Conservation (phyloP, 1,140 invertebrate genomes). For the Ctenoplectra terminalis region DNA sequence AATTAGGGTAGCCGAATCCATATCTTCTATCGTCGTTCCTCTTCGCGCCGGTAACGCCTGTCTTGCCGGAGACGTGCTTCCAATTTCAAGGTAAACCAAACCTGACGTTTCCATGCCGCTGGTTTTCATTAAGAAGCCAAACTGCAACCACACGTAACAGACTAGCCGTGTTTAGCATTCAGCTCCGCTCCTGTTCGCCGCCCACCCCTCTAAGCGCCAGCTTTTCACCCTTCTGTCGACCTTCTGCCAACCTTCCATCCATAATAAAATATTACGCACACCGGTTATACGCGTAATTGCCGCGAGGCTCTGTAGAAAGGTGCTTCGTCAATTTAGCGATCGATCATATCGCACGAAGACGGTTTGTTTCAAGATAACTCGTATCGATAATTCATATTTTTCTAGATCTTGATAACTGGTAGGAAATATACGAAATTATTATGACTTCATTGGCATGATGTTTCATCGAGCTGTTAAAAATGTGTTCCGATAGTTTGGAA, state of each 20-base stretch:
- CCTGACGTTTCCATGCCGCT: slow-evolving; percentile 68
- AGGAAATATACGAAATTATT: neutral
- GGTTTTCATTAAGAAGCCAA: slow-evolving; percentile 69
- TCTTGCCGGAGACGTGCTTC: slow-evolving; percentile 52
- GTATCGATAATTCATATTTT: neutral
- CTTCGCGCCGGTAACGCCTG: slow-evolving; percentile 18
- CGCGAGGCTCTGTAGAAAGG: too few relatives aligned
- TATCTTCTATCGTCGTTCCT: slow-evolving; percentile 29
- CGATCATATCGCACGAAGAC: neutral
- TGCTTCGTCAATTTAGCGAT: neutral
- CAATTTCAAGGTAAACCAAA: slow-evolving; percentile 68
- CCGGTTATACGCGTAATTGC: neutral
- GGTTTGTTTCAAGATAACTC: too few relatives aligned
- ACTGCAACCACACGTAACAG: slow-evolving; percentile 66
- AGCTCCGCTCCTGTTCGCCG: slow-evolving; percentile 35
- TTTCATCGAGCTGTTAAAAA: neutral
- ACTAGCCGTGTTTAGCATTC: slow-evolving; percentile 69
- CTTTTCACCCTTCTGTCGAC: slow-evolving; percentile 53
- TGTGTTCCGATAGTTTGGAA: neutral
- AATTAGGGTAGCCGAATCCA: slow-evolving; percentile 19
- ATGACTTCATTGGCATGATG: neutral
- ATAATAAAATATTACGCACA: slow-evolving; percentile 16
- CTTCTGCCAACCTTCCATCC: slow-evolving; percentile 44
- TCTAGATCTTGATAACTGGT: neutral
- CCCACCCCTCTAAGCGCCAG: slow-evolving; percentile 45